Evolutionary conservation across 2,888 invertebrate species (phyloP), one percentile per base, ranked within the genome.

Genomic region (Agonopterix heracliana): DNA sequence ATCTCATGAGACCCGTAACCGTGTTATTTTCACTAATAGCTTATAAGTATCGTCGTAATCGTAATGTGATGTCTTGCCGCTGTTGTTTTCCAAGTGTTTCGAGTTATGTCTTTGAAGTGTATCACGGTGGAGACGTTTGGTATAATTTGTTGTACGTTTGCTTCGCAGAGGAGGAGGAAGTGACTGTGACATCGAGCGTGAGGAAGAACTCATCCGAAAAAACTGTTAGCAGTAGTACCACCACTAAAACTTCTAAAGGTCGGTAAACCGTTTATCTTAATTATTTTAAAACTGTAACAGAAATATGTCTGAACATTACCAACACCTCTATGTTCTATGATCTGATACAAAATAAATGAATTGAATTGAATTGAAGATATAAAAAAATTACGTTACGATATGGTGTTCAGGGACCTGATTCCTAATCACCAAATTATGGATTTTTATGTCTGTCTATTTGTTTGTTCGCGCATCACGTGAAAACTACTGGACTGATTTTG

Each of bases 211-310:
- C 90, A 72, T 84, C 90, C 68, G 74, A 90, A 78, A 81, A 87
- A 84, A 87, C 90, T 67, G 89, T 90, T 82, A 90, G 89, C 81
- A 89, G 85, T 71, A 89, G 81, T 67, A 87, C 88, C 66, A 90
- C 86, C 77, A 91, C 90, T 71, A 90, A 88, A 71, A 90, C 90
- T 76, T 89, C 90, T 53, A 90, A 90, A 90, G 91, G 91, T 90
- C 64, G 53, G 56, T 42, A 11, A 9, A 36, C 8, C 17, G 17
- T 17, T 36, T 9, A 36, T 36, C 4, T 36, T 36, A 36, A 35
- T 35, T 35, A 9, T 12, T 44, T 34, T 4, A n/a, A n/a, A n/a
- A n/a, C n/a, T n/a, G n/a, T n/a, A n/a, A n/a, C n/a, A n/a, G n/a
- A n/a, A n/a, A n/a, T n/a, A n/a, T n/a, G n/a, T n/a, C n/a, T n/a